Percentiles rank a stretch among this genome's conserved stretches.
phyloP scores from a whole-genome alignment of 2,113 vertebrate genomes.

The Artemisiospiza belli region DNA sequence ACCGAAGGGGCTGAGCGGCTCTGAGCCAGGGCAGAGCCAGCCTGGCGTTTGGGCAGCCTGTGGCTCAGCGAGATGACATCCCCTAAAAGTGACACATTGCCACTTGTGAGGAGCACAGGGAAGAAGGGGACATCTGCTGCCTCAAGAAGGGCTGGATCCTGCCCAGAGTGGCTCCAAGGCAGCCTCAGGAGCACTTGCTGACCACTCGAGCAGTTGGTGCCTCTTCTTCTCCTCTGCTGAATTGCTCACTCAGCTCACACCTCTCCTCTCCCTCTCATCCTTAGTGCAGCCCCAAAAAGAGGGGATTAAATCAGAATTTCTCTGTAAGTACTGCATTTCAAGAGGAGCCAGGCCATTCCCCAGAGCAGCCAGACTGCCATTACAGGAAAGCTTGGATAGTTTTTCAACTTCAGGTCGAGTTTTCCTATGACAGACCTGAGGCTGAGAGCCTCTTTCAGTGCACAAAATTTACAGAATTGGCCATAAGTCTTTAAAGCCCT shows the following conservation, averaged over 20 bases:
- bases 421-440: neutral
- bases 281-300: neutral
- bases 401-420: slow-evolving; percentile 28
- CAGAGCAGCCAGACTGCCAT: neutral
- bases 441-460: slow-evolving; percentile 23
- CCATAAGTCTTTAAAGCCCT: slow-evolving; percentile 67
- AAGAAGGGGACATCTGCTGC: neutral
- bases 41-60: neutral
- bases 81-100: neutral
- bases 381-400: neutral
- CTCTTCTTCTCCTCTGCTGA: neutral
- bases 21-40: neutral
- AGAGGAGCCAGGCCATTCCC: slow-evolving; percentile 1
- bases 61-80: neutral
- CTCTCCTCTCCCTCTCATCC: neutral
- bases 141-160: neutral
- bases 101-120: neutral
- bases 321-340: neutral
- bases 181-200: neutral
- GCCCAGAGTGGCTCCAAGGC: neutral
- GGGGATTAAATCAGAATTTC: neutral
- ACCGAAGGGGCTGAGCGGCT: neutral
- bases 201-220: neutral
- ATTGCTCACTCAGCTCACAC: neutral
- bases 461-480: slow-evolving; percentile 58